Evolutionary conservation across 2,797 vertebrate genomes (phyloP).

Genomic region (Psittacula echo): DNA sequence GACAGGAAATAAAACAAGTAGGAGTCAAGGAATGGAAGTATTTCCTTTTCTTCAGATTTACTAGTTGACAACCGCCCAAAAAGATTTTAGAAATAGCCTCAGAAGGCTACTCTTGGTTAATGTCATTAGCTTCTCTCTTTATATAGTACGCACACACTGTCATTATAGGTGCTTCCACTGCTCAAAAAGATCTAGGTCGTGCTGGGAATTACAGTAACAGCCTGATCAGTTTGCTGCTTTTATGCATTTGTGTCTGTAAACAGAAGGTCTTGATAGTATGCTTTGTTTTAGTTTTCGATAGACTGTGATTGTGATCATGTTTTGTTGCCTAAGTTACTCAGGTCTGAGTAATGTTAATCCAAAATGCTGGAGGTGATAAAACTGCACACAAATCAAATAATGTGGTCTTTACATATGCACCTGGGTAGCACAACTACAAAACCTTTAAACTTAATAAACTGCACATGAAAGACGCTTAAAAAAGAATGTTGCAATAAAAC

Average conservation of each 20-base stretch:
- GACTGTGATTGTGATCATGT: background rate
- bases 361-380: background rate
- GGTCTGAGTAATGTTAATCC: background rate
- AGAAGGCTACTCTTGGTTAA: background rate
- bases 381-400: background rate
- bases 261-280: background rate
- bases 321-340: background rate
- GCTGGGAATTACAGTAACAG: background rate
- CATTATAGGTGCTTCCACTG: background rate
- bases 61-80: background rate
- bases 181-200: background rate
- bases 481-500: background rate
- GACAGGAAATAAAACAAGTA: background rate
- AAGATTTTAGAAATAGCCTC: background rate
- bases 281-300: background rate
- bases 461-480: background rate
- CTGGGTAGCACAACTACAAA: background rate
- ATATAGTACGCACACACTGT: background rate
- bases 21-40: background rate
- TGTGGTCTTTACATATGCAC: fast-evolving
- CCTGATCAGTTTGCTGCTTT: background rate
- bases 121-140: background rate
- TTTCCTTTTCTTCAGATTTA: background rate
- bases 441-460: background rate
- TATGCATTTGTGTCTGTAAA: background rate